phyloP scores from a whole-genome alignment of 2,113 vertebrate species.

The Opisthocomus hoazin region DNA sequence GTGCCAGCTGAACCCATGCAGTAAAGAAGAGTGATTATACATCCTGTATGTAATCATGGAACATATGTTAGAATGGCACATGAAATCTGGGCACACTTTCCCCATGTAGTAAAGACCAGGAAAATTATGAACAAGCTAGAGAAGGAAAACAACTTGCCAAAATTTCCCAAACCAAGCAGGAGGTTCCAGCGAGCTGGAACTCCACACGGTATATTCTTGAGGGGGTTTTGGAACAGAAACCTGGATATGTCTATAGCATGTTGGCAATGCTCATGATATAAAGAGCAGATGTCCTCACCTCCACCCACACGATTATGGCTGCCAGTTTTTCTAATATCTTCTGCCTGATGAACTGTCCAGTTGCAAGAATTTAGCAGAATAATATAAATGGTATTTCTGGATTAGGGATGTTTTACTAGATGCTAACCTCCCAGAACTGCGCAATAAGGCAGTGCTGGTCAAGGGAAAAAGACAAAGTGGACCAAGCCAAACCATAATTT shows the following conservation, averaged over 20 bases:
- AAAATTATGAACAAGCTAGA: slow-evolving; percentile 45
- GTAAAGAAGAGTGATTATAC: slow-evolving; percentile 58
- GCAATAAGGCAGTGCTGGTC: not conserved
- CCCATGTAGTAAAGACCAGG: slow-evolving; percentile 46
- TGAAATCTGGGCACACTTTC: slow-evolving; percentile 60
- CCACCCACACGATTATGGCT: slow-evolving; percentile 49
- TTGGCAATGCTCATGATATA: slow-evolving; percentile 52
- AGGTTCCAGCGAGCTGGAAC: slow-evolving; percentile 59
- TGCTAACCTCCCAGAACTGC: not conserved
- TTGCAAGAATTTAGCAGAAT: slow-evolving; percentile 43
- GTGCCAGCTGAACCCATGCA: slow-evolving; percentile 50
- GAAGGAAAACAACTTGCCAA: slow-evolving; percentile 46
- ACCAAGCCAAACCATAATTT: not conserved
- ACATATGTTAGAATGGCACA: slow-evolving; percentile 57
- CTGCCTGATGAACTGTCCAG: slow-evolving; percentile 64
- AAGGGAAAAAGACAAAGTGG: not conserved
- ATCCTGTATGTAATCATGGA: slow-evolving; percentile 53
- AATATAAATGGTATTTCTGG: not conserved
- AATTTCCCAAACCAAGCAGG: slow-evolving; percentile 54
- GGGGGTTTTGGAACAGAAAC: slow-evolving; percentile 64
- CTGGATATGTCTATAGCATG: slow-evolving; percentile 51
- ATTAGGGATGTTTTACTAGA: not conserved
- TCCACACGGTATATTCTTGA: slow-evolving; percentile 38
- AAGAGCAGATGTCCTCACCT: slow-evolving; percentile 68
- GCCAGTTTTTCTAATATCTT: slow-evolving; percentile 67